Evolutionary conservation across 2,113 vertebrate species (phyloP).

Genomic region (Pao palembangensis): DNA sequence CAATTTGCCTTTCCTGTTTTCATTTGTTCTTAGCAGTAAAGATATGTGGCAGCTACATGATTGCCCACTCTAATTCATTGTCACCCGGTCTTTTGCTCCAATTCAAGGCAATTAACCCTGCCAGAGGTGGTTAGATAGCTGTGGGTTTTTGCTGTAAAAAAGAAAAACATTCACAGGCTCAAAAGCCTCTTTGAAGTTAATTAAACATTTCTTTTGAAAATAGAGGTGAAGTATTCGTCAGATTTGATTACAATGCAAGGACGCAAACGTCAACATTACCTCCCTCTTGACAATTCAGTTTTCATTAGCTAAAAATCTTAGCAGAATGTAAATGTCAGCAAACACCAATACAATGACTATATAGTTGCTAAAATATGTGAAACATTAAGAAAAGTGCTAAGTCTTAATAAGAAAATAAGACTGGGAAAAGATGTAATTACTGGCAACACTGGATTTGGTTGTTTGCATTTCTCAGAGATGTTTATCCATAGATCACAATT

Average conservation of each 20-base stretch:
- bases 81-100: conserved; percentile 22
- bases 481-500: no score
- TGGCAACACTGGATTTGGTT: no score
- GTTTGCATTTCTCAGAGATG: no score
- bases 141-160: conserved; percentile 3
- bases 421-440: no score
- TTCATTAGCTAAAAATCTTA: not conserved
- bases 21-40: conserved; percentile 43
- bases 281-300: conserved; percentile 15
- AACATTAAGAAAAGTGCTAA: not conserved
- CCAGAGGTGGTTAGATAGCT: conserved; percentile 42
- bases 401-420: not conserved
- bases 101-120: conserved; percentile 53
- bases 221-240: conserved; percentile 43
- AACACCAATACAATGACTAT: no score
- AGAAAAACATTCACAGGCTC: conserved; percentile 4
- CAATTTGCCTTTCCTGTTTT: conserved; percentile 15
- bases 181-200: conserved; percentile 31
- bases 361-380: no score
- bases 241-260: conserved; percentile 40
- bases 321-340: not conserved
- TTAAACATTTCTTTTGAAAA: conserved; percentile 45
- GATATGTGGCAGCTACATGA: conserved; percentile 43
- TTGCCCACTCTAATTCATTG: conserved; percentile 34
- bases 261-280: conserved; percentile 20